Conservation (phyloP, 2,797 vertebrate species). For the Scyliorhinus canicula region DNA sequence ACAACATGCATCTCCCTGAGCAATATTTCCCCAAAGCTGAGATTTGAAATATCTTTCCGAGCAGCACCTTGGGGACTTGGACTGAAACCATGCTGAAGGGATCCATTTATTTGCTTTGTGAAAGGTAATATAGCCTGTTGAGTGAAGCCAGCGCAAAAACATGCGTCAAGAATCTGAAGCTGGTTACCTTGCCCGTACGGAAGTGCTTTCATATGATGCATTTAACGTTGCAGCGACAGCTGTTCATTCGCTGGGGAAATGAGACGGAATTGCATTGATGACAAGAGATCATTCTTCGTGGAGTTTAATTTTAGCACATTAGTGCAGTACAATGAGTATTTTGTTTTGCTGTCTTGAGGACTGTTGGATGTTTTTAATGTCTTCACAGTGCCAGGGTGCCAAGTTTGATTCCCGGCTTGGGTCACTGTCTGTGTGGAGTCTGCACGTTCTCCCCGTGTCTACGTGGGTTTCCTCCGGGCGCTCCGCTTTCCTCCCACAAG, state of each 20-base stretch:
- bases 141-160: not conserved
- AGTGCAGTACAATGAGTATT: not conserved
- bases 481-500: too few species aligned
- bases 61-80: not conserved
- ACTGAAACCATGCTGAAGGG: not conserved
- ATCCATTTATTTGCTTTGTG: not conserved
- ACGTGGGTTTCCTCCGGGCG: too few species aligned
- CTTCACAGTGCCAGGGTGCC: too few species aligned
- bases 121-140: not conserved
- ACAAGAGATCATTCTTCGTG: not conserved
- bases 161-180: not conserved
- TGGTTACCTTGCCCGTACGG: not conserved
- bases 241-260: not conserved
- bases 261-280: not conserved
- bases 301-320: not conserved
- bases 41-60: not conserved
- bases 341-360: too few species aligned
- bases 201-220: not conserved
- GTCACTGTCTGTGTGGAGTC: too few species aligned
- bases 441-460: too few species aligned
- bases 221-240: not conserved
- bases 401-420: too few species aligned
- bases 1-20: not conserved
- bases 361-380: not conserved
- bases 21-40: not conserved